Evolutionary conservation across 2,888 invertebrate genomes (phyloP), one percentile per base, ranked within the genome.

Genomic region (Chrysolina haemoptera): DNA sequence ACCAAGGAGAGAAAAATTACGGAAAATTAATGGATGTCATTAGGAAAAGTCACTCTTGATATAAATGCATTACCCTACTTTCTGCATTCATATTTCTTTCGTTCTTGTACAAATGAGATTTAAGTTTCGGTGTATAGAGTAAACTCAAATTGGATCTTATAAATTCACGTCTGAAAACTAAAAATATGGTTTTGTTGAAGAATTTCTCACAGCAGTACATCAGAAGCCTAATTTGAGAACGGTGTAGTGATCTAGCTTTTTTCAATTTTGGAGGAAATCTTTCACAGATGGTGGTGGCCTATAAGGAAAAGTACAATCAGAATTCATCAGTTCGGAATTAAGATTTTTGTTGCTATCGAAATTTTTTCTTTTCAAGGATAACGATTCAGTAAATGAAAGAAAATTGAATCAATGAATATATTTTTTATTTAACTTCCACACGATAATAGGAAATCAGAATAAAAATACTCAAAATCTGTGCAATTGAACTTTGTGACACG

Each of bases 51-150:
- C 53, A 14, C 20, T 20, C 53, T 53, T 53, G 53, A 53, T 53
- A 53, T 20, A 53, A 53, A 53, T 20, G 53, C 18, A 53, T 22
- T 18, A 53, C 53, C 20, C 20, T 18, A 53, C 20, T 53, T 53
- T 18, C 53, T 53, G 11, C 53, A 18, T 20, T 53, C 53, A 53
- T 53, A 53, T 53, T 53, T 53, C 53, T 22, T 53, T 18, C 53
- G 12, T 53, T 53, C 11, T 16, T 8, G 48, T 6, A 16, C 53
- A 12, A 53, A 53, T 20, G 4, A 22, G 53, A 20, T 53, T 53
- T 1, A 20, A 18, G 53, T 53, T 53, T 53, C 53, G 12, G 20
- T 20, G 12, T 53, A 10, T 18, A 20, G 18, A 53, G 20, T 18
- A 53, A 53, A 18, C 20, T 53, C 5, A 5, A 5, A 53, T 14